A percentile compares a stretch with the other conserved stretches of the same genome.
Conservation (phyloP, 2,113 vertebrate genomes). For the Antechinus flavipes region DNA sequence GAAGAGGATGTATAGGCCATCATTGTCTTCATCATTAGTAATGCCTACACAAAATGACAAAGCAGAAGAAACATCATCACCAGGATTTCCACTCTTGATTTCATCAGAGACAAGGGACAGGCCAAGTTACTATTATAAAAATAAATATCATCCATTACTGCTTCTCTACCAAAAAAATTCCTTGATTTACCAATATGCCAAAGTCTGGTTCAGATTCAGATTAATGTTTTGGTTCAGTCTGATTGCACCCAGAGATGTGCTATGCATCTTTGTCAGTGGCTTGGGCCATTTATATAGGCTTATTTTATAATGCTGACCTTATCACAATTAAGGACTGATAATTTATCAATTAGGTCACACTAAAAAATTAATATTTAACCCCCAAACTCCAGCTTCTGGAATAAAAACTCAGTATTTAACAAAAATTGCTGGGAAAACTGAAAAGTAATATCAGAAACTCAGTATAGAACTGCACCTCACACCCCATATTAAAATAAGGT, state of each 20-base stretch:
- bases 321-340: background rate
- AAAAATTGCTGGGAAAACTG: no score
- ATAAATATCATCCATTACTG: background rate
- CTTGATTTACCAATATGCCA: background rate
- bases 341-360: slow-evolving; percentile 33
- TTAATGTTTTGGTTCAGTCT: background rate
- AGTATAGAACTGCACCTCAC: no score
- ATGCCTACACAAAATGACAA: background rate
- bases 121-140: background rate
- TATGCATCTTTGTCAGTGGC: background rate
- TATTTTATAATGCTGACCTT: background rate
- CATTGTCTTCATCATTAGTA: background rate
- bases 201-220: background rate
- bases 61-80: background rate
- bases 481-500: no score
- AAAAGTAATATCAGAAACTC: no score
- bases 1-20: background rate
- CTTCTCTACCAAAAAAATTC: background rate
- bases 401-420: no score
- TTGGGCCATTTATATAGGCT: background rate
- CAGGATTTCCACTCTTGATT: background rate
- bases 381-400: no score
- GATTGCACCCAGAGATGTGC: background rate
- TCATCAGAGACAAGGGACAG: background rate
- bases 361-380: slow-evolving; percentile 56